Conservation (phyloP, 2,797 vertebrate genomes). For the Melanotaenia pygmaea region DNA sequence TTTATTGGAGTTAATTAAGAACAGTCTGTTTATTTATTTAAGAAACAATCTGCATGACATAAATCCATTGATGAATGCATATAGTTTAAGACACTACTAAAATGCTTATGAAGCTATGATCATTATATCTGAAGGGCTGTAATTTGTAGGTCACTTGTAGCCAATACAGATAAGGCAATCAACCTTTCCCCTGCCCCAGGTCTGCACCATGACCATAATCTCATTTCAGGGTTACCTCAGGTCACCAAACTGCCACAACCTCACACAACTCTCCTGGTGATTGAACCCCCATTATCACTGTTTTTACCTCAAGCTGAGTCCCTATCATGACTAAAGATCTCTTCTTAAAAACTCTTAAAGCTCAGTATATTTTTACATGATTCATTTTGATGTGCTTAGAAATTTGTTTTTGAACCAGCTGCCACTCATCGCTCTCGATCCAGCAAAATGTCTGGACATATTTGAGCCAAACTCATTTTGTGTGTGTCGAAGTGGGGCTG, state of each 20-base stretch:
- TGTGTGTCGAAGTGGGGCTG: neutral
- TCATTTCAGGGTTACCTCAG: slow-evolving; percentile 64
- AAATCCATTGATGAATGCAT: neutral
- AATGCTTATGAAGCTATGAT: slow-evolving; percentile 1
- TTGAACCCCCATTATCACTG: slow-evolving; percentile 27
- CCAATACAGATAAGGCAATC: slow-evolving; percentile 46
- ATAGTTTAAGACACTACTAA: neutral
- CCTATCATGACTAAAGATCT: slow-evolving; percentile 30
- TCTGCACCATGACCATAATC: slow-evolving; percentile 54
- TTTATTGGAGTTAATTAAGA: slow-evolving; percentile 50
- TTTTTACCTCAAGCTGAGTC: slow-evolving; percentile 38
- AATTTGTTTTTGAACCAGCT: slow-evolving; percentile 33
- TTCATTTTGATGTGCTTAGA: slow-evolving; percentile 35
- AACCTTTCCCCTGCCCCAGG: slow-evolving; percentile 37
- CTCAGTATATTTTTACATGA: slow-evolving; percentile 31
- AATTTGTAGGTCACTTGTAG: slow-evolving; percentile 11
- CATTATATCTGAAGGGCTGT: slow-evolving; percentile 1
- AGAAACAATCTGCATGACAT: slow-evolving; percentile 2
- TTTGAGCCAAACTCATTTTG: neutral
- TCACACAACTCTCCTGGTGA: slow-evolving; percentile 42
- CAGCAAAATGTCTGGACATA: neutral
- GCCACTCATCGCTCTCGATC: slow-evolving; percentile 35
- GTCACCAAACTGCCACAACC: slow-evolving; percentile 54
- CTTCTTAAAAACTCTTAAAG: slow-evolving; percentile 32
- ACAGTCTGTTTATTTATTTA: slow-evolving; percentile 19